A percentile compares a stretch with the other conserved stretches of the same genome.
phyloP scores from a whole-genome alignment of 2,113 vertebrate genomes.

The Heliornis fulica region DNA sequence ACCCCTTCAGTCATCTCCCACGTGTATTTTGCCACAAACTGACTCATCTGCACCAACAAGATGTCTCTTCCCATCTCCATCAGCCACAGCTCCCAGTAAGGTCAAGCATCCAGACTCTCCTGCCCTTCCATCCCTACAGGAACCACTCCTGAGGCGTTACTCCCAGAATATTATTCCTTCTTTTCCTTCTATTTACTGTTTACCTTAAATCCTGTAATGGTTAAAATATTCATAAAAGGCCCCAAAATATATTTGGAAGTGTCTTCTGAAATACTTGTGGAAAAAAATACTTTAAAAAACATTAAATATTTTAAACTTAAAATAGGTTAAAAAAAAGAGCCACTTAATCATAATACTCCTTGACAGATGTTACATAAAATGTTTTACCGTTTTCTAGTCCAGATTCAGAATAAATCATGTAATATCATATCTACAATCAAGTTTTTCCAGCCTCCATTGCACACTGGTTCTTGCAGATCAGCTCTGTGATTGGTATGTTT shows the following conservation, averaged over 20 bases:
- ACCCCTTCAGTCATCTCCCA: background rate
- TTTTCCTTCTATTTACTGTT: background rate
- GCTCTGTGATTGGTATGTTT: background rate
- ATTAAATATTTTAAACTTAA: too few relatives aligned
- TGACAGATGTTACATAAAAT: conserved; percentile 41
- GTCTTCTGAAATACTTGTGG: background rate
- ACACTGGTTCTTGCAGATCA: background rate
- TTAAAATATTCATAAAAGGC: background rate
- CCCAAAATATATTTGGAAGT: background rate
- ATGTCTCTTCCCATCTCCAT: background rate
- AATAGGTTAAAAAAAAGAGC: conserved; percentile 17
- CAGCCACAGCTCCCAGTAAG: background rate
- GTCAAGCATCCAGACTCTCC: background rate
- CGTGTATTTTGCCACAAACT: background rate
- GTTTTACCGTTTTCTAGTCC: background rate
- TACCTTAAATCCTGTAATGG: background rate
- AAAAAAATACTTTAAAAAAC: background rate
- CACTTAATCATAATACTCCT: conserved; percentile 29
- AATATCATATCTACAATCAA: background rate
- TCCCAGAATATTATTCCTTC: background rate
- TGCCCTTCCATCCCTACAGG: background rate
- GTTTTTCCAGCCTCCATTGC: background rate
- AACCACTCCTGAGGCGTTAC: background rate
- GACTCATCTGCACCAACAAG: background rate
- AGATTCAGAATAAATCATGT: conserved; percentile 22